Evolutionary conservation across 2,888 invertebrate species (phyloP), one percentile per base, ranked within the genome.

Genomic region (Aspidiotus destructor): DNA sequence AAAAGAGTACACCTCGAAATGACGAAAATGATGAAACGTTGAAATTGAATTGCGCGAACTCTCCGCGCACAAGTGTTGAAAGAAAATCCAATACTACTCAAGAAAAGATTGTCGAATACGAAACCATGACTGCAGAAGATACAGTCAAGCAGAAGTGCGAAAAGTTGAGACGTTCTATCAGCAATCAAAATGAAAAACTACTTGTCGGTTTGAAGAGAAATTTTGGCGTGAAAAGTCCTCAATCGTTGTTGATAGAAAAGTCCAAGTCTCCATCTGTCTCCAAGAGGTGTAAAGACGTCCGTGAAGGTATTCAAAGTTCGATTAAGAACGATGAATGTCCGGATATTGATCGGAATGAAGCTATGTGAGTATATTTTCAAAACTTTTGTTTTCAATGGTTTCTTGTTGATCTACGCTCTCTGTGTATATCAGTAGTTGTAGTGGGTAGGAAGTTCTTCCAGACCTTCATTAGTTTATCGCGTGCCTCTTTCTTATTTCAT

Each of bases 161-260:
- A 13, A 58, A 67, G 15, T 58, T 67, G 15, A 42, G 60, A 67
- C 41, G 55, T 55, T 28, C 40, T 11, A 67, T 67, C 40, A 58
- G 60, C 16, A 40, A 48, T 28, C 58, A 67, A 60, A 67, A 57
- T 13, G 48, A 60, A 9, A 67, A 67, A 60, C n/a, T 52, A 15
- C 48, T 67, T 6, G 13, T 28, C 10, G 41, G 40, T 8, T 58
- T 67, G 28, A 42, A 44, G 15, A 58, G 42, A 48, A 67, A 60
- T 48, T 67, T 67, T 11, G 55, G 58, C 48, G n/a, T 48, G 15
- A 52, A 8, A 13, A 40, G 10, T 58, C 17, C 67, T 5, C n/a
- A 44, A 11, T 40, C 10, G 44, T 48, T 67, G n/a, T 67, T 58
- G 42, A 44, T 67, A 0, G 17, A 58, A 40, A 58, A 17, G 7